A percentile compares a stretch with the other conserved stretches of the same genome.
Evolutionary conservation across 1,140 invertebrate genomes (phyloP).

Genomic region (Adoxophyes honmai): DNA sequence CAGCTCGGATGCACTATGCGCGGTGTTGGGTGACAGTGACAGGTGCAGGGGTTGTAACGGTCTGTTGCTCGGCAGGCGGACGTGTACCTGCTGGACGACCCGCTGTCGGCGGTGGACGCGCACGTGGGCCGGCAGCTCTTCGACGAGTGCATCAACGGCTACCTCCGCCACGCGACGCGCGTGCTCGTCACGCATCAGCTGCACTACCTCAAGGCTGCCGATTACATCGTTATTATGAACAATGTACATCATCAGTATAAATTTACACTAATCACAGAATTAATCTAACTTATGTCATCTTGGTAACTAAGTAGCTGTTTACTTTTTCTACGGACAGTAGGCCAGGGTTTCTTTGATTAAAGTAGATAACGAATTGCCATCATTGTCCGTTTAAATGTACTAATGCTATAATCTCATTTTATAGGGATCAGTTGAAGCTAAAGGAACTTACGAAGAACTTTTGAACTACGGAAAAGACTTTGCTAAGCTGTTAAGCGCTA

Average conservation of each 20-base stretch:
- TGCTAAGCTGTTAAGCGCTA: conserved; percentile 78
- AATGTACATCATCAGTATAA: conserved; percentile 74
- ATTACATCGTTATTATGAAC: conserved; percentile 87
- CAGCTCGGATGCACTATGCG: too few species aligned
- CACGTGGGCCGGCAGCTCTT: conserved; percentile 90
- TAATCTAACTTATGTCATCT: too few species aligned
- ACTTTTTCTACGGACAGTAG: too few species aligned
- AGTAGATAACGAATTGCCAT: too few species aligned
- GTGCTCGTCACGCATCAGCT: conserved; percentile 92
- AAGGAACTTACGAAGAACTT: conserved; percentile 79
- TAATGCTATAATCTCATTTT: too few species aligned
- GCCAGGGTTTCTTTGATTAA: too few species aligned
- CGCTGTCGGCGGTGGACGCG: conserved; percentile 89
- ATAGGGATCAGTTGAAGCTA: conserved; percentile 67
- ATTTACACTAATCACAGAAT: too few species aligned
- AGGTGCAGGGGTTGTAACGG: too few species aligned
- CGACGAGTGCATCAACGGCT: conserved; percentile 83
- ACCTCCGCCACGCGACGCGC: conserved; percentile 85
- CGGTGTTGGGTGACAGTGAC: too few species aligned
- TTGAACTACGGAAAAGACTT: conserved; percentile 81
- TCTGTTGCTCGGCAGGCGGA: conserved; percentile 75
- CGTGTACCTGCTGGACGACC: conserved; percentile 90
- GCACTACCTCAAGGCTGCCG: conserved; percentile 86
- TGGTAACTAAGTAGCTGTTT: too few species aligned
- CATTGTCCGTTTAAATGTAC: too few species aligned